phyloP scores from a whole-genome alignment of 2,888 invertebrate genomes.

The Rhabditophanes sp. region DNA sequence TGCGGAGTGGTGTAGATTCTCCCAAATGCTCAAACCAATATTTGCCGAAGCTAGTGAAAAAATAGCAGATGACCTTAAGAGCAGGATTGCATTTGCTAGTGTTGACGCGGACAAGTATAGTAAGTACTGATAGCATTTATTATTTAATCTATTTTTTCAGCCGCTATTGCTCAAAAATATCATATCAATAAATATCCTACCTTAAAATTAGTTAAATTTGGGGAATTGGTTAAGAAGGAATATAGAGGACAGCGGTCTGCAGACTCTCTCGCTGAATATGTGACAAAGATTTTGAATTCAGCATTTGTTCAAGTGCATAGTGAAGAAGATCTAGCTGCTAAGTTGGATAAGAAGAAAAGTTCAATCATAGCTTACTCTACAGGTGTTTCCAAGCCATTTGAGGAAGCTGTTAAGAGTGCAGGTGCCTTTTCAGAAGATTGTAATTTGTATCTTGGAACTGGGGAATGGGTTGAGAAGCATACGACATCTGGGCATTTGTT shows the following conservation, averaged over 20 bases:
- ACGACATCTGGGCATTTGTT: constrained; percentile 7
- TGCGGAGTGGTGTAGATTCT: constrained; percentile 98
- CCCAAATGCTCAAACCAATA: constrained; percentile 83
- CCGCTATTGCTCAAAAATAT: constrained; percentile 66
- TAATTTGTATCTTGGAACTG: constrained; percentile 76
- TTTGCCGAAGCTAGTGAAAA: constrained; percentile 87
- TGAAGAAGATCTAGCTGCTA: constrained; percentile 11
- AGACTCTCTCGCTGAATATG: constrained; percentile 73
- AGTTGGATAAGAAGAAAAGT: constrained; percentile 6
- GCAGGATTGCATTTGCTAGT: constrained; percentile 79
- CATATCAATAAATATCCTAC: constrained; percentile 97
- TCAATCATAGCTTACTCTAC: constrained; percentile 29
- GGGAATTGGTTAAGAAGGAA: constrained; percentile 48
- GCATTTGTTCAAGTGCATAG: constrained; percentile 8
- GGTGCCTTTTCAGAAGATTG: constrained; percentile 84
- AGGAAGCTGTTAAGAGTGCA: constrained; percentile 48
- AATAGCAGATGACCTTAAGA: constrained; percentile 52
- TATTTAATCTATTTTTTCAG: constrained; percentile 45
- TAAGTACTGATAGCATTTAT: constrained; percentile 43
- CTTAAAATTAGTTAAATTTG: constrained; percentile 62
- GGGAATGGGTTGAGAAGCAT: constrained; percentile 44
- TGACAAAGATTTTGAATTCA: constrained; percentile 61
- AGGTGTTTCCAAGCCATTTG: constrained; percentile 61
- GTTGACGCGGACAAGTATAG: constrained; percentile 89
- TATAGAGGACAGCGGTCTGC: constrained; percentile 62